A percentile compares a stretch with the other conserved stretches of the same genome.
Evolutionary conservation across 2,888 invertebrate genomes (phyloP).

Genomic region (Drosophila pseudotakahashii): DNA sequence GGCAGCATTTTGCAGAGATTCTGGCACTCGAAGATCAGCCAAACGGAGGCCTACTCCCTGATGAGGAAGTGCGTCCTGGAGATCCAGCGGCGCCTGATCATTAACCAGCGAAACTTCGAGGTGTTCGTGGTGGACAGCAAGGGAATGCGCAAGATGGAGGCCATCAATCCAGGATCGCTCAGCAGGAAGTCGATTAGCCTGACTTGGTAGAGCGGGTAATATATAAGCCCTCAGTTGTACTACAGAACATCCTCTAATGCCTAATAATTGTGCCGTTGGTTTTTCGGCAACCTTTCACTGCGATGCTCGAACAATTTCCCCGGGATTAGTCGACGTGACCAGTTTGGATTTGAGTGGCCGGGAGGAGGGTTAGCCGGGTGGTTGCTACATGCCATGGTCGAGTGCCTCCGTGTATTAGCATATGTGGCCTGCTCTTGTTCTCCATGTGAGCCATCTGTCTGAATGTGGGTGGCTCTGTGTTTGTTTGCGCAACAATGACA

Average conservation of each 20-base stretch:
- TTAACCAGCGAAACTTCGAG: constrained; percentile 95
- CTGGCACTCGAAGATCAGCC: constrained; percentile 90
- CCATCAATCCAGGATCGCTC: constrained; percentile 85
- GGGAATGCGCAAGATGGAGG: constrained; percentile 91
- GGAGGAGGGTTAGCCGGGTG: background rate
- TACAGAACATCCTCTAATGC: background rate
- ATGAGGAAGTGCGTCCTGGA: constrained; percentile 94
- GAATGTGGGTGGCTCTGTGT: constrained; percentile 14
- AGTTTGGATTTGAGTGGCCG: constrained; percentile 68
- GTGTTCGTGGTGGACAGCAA: constrained; percentile 93
- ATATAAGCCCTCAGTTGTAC: too few species aligned
- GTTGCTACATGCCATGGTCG: constrained; percentile 52
- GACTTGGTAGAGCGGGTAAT: constrained; percentile 8
- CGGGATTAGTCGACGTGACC: constrained; percentile 46
- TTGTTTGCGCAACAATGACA: constrained; percentile 67
- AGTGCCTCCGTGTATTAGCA: constrained; percentile 72
- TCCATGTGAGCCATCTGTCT: constrained; percentile 17
- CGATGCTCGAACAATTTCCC: constrained; percentile 18
- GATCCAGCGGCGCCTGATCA: constrained; percentile 94
- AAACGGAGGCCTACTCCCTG: constrained; percentile 91
- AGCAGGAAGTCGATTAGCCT: constrained; percentile 26
- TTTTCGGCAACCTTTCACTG: constrained; percentile 43
- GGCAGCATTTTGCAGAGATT: constrained; percentile 96
- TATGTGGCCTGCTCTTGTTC: constrained; percentile 60
- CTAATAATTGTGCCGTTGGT: constrained; percentile 18